Evolutionary conservation across 2,113 vertebrate genomes (phyloP).

Genomic region (Tachysurus vachellii): DNA sequence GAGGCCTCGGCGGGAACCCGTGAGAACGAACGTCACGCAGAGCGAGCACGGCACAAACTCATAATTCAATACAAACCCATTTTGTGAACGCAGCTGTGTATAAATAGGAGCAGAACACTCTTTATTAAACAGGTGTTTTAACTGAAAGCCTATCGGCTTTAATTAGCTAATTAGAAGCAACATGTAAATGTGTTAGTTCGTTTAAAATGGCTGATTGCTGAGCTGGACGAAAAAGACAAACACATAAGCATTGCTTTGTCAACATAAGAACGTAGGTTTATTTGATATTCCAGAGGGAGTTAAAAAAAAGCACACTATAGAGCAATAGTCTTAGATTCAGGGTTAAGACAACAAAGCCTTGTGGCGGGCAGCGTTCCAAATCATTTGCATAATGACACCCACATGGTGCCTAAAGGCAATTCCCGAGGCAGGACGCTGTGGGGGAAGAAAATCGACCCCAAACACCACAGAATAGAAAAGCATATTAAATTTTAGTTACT

Average conservation of each 20-base stretch:
- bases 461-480: not conserved
- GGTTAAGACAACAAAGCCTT: conserved; percentile 8
- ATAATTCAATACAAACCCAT: not conserved
- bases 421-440: not conserved
- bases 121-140: conserved; percentile 25
- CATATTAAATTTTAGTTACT: not conserved
- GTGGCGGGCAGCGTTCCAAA: not conserved
- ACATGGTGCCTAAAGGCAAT: not conserved
- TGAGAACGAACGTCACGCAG: not conserved
- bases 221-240: not conserved
- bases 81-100: not conserved
- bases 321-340: not conserved
- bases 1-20: conserved; percentile 1
- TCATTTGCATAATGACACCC: conserved; percentile 2
- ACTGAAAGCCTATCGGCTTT: not conserved
- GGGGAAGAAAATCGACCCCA: not conserved
- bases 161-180: conserved; percentile 20
- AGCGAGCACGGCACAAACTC: not conserved
- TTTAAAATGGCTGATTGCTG: not conserved
- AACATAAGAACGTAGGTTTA: not conserved
- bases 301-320: not conserved
- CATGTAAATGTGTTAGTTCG: not conserved
- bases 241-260: not conserved
- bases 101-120: not conserved
- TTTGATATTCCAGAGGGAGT: not conserved